These are phyloP conservation scores for Phocoena phocoena DNA, from an alignment of 2,113 vertebrate genomes.

Conservation along the genomic window DNA sequence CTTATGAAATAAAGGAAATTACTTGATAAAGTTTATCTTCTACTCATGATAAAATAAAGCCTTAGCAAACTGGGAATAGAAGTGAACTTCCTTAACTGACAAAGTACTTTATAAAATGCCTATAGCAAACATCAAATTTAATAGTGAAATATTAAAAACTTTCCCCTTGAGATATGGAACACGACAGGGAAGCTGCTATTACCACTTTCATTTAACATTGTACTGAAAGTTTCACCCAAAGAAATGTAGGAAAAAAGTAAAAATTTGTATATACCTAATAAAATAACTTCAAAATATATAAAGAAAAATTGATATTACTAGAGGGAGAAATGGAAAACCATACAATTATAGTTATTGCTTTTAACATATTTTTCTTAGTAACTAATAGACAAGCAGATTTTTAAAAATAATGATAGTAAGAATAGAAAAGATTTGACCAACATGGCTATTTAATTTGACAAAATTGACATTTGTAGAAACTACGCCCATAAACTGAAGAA, in stretches of 20 bases:
- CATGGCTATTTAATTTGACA: not conserved
- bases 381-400: not conserved
- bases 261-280: not conserved
- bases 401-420: not conserved
- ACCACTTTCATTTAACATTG: not conserved
- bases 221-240: not conserved
- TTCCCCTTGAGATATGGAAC: not conserved
- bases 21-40: not conserved
- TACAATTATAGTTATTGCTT: not conserved
- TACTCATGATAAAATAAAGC: not conserved
- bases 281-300: not conserved
- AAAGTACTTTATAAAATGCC: not conserved
- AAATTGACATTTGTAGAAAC: not conserved
- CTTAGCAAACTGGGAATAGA: not conserved
- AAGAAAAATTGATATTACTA: not conserved
- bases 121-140: conserved; percentile 15
- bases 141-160: not conserved
- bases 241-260: not conserved
- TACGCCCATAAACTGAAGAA: not conserved
- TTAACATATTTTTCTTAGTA: not conserved
- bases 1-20: not conserved
- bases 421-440: not conserved
- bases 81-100: not conserved
- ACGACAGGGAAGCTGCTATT: not conserved
- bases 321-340: not conserved